phyloP scores from a whole-genome alignment of 2,797 vertebrate species.

The Cirrhinus mrigala region DNA sequence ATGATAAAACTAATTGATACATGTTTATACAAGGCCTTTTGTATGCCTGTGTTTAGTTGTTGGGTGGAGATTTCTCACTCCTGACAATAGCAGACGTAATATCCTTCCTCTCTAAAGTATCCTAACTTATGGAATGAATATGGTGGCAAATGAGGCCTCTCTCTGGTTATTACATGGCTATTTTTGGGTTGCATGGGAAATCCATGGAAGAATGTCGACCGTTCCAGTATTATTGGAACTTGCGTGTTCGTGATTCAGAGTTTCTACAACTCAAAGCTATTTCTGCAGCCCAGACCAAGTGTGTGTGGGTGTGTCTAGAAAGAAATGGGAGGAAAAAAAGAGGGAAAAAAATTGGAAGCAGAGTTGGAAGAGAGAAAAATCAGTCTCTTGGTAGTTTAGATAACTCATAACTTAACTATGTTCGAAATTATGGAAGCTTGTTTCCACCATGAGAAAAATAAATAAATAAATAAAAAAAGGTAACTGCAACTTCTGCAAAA shows the following conservation, averaged over 20 bases:
- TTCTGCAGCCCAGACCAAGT: slow-evolving; percentile 5
- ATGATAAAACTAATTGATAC: neutral
- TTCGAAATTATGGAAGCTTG: neutral
- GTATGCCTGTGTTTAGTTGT: neutral
- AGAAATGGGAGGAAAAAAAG: neutral
- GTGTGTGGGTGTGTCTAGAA: slow-evolving; percentile 11
- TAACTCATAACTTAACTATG: neutral
- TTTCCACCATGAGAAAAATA: too few species aligned
- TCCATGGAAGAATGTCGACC: slow-evolving; percentile 24
- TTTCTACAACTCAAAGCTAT: slow-evolving; percentile 54
- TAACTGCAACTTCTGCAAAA: too few species aligned
- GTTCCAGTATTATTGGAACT: slow-evolving; percentile 30
- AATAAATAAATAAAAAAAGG: too few species aligned
- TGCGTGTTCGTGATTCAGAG: slow-evolving; percentile 46
- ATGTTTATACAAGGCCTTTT: slow-evolving; percentile 13
- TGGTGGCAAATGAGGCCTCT: slow-evolving; percentile 2
- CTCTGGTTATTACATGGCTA: slow-evolving; percentile 16
- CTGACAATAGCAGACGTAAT: neutral
- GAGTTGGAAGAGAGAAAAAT: slow-evolving; percentile 1
- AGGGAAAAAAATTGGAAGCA: too few species aligned
- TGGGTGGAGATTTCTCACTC: slow-evolving; percentile 7
- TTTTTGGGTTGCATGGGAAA: slow-evolving; percentile 42
- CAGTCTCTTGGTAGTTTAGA: neutral
- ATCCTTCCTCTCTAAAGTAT: slow-evolving; percentile 6
- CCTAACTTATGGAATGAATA: slow-evolving; percentile 3